phyloP scores from a whole-genome alignment of 2,113 vertebrate genomes.

The Cyprinodon variegatus region DNA sequence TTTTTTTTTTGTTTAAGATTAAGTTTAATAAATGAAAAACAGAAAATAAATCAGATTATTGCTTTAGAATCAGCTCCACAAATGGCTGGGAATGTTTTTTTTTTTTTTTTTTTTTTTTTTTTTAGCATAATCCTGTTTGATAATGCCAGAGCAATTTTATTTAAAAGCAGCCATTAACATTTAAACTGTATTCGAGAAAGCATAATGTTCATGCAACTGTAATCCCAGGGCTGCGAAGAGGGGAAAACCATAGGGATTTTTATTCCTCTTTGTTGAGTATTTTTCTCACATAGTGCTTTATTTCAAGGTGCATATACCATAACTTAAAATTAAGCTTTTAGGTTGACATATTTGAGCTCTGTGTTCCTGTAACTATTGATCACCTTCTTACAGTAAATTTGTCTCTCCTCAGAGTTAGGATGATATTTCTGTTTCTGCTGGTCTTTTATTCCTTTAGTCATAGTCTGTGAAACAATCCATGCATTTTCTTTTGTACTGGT shows the following conservation, averaged over 20 bases:
- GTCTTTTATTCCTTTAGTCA: constrained; percentile 16
- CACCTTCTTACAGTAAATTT: not conserved
- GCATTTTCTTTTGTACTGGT: constrained; percentile 18
- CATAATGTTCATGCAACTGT: constrained; percentile 2
- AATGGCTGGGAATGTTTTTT: not conserved
- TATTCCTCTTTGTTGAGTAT: constrained; percentile 3
- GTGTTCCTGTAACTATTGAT: constrained; percentile 5
- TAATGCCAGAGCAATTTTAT: constrained; percentile 4
- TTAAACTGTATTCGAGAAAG: not conserved
- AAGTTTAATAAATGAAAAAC: not conserved
- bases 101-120: not conserved
- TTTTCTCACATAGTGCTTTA: constrained; percentile 12
- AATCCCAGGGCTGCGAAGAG: not conserved
- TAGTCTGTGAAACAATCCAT: constrained; percentile 14
- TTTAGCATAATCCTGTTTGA: not conserved
- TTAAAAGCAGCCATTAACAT: constrained; percentile 1
- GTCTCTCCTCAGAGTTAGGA: constrained; percentile 5
- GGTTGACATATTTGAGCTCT: constrained; percentile 15
- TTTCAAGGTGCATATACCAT: not conserved
- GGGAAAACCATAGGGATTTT: not conserved
- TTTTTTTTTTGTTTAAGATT: not conserved
- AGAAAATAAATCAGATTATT: not conserved
- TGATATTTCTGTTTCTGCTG: not conserved
- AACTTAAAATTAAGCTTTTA: constrained; percentile 12
- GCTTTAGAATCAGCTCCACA: not conserved